Evolutionary conservation across 2,797 vertebrate genomes (phyloP).

Genomic region (Microhierax caerulescens): DNA sequence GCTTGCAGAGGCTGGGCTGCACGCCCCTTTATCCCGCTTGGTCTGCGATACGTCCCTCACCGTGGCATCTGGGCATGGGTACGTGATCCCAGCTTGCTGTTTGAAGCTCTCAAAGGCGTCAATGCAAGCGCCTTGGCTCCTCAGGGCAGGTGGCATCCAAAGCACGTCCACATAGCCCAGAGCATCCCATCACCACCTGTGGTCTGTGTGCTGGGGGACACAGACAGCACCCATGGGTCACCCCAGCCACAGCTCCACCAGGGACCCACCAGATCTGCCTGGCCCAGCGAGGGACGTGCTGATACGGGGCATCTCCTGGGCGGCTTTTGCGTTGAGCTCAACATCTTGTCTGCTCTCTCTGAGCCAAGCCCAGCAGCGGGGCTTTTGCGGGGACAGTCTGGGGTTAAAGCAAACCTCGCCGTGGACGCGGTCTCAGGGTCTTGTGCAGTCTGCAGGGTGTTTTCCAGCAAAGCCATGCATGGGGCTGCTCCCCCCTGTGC

Average conservation of each 20-base stretch:
- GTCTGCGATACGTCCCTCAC: not conserved
- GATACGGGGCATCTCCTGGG: rapidly evolving
- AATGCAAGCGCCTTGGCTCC: rapidly evolving
- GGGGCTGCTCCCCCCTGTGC: not conserved
- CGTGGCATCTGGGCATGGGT: rapidly evolving
- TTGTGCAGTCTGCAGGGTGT: not conserved
- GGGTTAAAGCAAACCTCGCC: not conserved
- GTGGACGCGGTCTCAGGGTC: not conserved
- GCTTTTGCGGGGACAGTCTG: not conserved
- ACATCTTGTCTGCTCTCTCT: not conserved
- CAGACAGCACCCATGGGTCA: not conserved
- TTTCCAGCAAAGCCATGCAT: not conserved
- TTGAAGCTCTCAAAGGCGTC: not conserved
- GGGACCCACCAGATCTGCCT: not conserved
- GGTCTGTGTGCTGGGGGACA: not conserved
- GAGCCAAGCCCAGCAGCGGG: not conserved
- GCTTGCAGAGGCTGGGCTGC: too few relatives aligned
- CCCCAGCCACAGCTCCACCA: rapidly evolving
- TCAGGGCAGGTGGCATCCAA: not conserved
- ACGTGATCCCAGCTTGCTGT: not conserved
- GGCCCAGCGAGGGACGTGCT: rapidly evolving
- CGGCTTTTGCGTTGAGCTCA: not conserved
- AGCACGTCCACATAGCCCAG: rapidly evolving
- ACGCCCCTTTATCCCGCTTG: not conserved
- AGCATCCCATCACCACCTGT: not conserved